Conservation (phyloP, 2,888 invertebrate species). For the Chironomus tentans region DNA sequence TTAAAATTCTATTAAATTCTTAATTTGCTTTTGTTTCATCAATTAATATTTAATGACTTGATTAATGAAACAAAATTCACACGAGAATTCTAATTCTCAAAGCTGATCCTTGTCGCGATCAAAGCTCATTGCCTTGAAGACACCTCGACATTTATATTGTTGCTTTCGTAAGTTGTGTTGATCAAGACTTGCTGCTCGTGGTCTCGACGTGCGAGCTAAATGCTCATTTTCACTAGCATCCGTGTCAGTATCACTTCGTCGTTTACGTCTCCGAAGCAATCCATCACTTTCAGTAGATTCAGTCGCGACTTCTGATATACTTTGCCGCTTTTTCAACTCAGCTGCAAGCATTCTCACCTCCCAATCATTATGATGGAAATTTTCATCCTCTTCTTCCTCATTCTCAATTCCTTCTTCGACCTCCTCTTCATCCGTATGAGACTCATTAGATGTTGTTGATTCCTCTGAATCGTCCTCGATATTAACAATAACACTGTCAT, state of each 20-base stretch:
- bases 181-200: constrained; percentile 40
- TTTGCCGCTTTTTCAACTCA: constrained; percentile 55
- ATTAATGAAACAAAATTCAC: constrained; percentile 28
- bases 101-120: constrained; percentile 42
- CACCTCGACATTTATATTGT: constrained; percentile 31
- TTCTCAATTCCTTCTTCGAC: constrained; percentile 34
- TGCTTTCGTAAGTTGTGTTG: constrained; percentile 39
- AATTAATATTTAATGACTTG: constrained; percentile 10
- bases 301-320: constrained; percentile 28
- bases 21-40: not conserved
- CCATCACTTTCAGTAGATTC: constrained; percentile 26
- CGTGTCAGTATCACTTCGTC: constrained; percentile 40
- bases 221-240: constrained; percentile 39
- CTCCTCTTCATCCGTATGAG: constrained; percentile 34
- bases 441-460: constrained; percentile 36
- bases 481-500: constrained; percentile 37
- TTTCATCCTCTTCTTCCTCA: constrained; percentile 29
- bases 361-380: constrained; percentile 52
- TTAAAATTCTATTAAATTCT: not conserved
- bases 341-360: constrained; percentile 70
- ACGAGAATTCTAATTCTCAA: constrained; percentile 36
- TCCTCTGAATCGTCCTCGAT: constrained; percentile 38
- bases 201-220: constrained; percentile 33
- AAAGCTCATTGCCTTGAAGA: constrained; percentile 42
- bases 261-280: constrained; percentile 35